phyloP scores from a whole-genome alignment of 2,113 vertebrate genomes.

The Rousettus leschenaultii region DNA sequence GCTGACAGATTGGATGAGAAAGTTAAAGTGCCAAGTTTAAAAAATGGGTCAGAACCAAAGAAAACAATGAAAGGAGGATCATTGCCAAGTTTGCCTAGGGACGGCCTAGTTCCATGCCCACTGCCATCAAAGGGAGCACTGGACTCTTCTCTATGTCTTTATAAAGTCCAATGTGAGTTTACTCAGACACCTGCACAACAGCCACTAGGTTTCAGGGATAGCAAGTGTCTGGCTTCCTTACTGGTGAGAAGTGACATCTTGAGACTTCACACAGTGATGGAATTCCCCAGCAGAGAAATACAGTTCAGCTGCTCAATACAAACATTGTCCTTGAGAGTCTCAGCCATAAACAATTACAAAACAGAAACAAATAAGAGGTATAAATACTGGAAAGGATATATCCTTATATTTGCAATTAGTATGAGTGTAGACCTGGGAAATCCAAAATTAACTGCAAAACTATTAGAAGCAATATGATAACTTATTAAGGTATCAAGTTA shows the following conservation, averaged over 20 bases:
- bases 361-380: not conserved
- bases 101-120: not conserved
- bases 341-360: not conserved
- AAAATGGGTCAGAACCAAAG: conserved; percentile 51
- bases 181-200: not conserved
- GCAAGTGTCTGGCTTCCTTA: not conserved
- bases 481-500: not conserved
- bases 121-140: not conserved
- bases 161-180: not conserved
- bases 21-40: not conserved
- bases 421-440: not conserved
- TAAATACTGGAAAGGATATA: not conserved
- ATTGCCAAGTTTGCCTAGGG: not conserved
- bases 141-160: not conserved
- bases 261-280: not conserved
- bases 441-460: not conserved
- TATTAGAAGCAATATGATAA: not conserved
- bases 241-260: not conserved
- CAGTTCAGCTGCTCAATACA: fast-evolving
- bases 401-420: not conserved
- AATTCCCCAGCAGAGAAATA: not conserved
- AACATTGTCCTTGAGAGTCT: not conserved
- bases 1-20: not conserved
- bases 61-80: not conserved
- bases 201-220: not conserved